Base-by-base conservation (phyloP, 2,888 invertebrate species). In the Nebria salina region DNA sequence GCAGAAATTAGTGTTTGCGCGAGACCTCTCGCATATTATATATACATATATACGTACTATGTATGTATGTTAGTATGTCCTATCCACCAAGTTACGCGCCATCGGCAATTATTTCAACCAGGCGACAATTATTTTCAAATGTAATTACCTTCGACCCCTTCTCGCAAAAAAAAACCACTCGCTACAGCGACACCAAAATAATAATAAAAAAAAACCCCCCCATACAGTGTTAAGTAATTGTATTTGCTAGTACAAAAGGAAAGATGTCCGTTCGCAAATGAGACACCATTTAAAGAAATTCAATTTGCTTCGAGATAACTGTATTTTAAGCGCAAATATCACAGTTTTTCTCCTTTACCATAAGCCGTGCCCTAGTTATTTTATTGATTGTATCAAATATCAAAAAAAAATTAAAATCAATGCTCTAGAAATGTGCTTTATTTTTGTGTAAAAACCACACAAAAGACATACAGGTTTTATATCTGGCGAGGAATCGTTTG, bases 201-300 rank as follows among this genome's bases (percentile, higher is more conserved):
- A 34, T 34, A 34, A 34, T 4, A 54, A 54, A 54, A 54, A 54
- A 54, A 54, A 54, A 54, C 2, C 4, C 8, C 13, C 8, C 13
- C 8, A 13, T 54, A 54, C 54, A 54, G 11, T 54, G 54, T 54
- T 11, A 54, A 54, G 54, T 54, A 54, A 54, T 54, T 54, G 54
- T 11, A 54, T 54, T 54, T 54, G 54, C 13, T 2, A 54, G 54
- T 8, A 54, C 54, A 54, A 13, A 54, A 3, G 54, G 13, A 4
- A 54, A 11, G 54, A 54, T 54, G 54, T 13, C 13, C 54, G 34
- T 34, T 34, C 13, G 54, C 13, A 54, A 54, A 70, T 76, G 65
- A 70, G 76, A 76, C 70, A 76, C 65, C 54, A 4, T 54, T 54
- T 54, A 54, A 54, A 13, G 11, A 13, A 54, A 54, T 54, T 54